Evolutionary conservation across 2,888 invertebrate species (phyloP).

Genomic region (Sericinus montela): DNA sequence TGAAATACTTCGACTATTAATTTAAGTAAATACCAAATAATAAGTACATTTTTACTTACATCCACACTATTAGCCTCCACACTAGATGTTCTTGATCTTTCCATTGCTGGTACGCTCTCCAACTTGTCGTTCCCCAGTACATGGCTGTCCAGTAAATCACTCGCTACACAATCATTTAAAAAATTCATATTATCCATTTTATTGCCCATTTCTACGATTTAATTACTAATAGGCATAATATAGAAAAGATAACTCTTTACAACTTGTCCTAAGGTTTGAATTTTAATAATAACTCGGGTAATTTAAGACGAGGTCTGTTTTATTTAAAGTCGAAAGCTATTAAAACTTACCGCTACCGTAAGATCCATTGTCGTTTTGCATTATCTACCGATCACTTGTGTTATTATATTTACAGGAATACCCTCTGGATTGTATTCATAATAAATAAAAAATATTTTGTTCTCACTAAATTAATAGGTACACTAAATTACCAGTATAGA

Average conservation of each 20-base stretch:
- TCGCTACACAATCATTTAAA: slow-evolving; percentile 66
- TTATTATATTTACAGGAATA: slow-evolving; percentile 15
- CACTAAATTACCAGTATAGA: slow-evolving; percentile 28
- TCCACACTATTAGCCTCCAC: slow-evolving; percentile 71
- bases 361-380: slow-evolving; percentile 66
- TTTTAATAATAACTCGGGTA: slow-evolving; percentile 32
- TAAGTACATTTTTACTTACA: slow-evolving; percentile 46
- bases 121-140: slow-evolving; percentile 66
- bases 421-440: slow-evolving; percentile 15
- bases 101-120: slow-evolving; percentile 54
- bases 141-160: slow-evolving; percentile 75
- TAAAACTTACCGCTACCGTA: slow-evolving; percentile 65
- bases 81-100: slow-evolving; percentile 64
- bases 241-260: slow-evolving; percentile 49
- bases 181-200: slow-evolving; percentile 62
- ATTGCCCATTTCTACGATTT: slow-evolving; percentile 65
- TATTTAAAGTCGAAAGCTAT: slow-evolving; percentile 14
- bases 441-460: slow-evolving; percentile 4
- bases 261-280: slow-evolving; percentile 24
- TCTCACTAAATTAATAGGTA: slow-evolving; percentile 16
- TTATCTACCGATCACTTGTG: slow-evolving; percentile 23
- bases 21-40: no score
- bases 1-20: no score
- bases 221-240: slow-evolving; percentile 60
- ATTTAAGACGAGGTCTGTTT: slow-evolving; percentile 33